Conservation (phyloP, 2,888 invertebrate species). For the Morpho deidamia region DNA sequence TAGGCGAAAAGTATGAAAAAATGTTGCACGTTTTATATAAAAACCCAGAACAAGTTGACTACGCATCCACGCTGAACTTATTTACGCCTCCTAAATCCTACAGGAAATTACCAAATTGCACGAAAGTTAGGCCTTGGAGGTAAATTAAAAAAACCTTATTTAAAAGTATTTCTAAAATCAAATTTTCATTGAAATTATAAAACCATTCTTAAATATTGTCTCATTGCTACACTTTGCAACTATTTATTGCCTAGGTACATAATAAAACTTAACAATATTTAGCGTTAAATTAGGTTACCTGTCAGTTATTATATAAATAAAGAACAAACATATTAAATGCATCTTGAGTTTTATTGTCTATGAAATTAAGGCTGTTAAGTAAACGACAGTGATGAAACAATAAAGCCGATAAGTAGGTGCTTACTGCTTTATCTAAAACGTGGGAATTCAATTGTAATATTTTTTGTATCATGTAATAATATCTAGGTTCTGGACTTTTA, state of each 20-base stretch:
- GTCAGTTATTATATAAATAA: no score
- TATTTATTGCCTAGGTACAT: no score
- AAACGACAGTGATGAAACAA: neutral
- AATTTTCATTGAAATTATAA: no score
- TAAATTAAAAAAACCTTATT: constrained; percentile 2
- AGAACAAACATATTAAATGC: no score
- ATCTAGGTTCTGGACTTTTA: constrained; percentile 16
- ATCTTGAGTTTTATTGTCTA: neutral
- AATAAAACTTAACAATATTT: no score
- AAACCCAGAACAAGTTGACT: constrained; percentile 33
- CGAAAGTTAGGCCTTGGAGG: constrained; percentile 20
- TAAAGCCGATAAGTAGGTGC: constrained; percentile 11
- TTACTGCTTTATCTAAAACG: constrained; percentile 28
- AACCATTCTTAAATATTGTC: no score
- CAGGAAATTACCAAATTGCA: neutral
- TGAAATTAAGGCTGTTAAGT: neutral
- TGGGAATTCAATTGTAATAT: constrained; percentile 30
- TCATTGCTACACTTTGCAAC: no score
- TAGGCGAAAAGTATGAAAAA: constrained; percentile 40
- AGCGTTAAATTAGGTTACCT: no score
- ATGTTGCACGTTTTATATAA: constrained; percentile 37
- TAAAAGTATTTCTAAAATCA: no score
- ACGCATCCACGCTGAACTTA: constrained; percentile 34
- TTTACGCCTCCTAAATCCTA: constrained; percentile 9
- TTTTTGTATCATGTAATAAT: constrained; percentile 28